These are phyloP conservation scores for Myotis vivesi DNA, from an alignment of 2,797 vertebrate species.

Conservation along the genomic window DNA sequence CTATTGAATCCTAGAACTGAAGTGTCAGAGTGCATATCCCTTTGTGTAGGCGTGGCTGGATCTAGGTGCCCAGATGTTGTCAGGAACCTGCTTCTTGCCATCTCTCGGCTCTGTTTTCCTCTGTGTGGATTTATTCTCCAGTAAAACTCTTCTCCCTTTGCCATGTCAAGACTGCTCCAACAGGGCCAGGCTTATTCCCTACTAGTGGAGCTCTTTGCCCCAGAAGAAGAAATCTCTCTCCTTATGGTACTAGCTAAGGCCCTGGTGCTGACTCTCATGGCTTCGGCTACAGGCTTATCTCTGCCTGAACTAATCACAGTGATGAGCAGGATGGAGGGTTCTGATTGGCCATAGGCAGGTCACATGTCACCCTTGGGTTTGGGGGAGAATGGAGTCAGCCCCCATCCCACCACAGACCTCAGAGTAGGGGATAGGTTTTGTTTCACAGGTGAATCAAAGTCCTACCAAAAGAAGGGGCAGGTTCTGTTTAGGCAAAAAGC, in stretches of 20 bases:
- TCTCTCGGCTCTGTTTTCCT: not conserved
- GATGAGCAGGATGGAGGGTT: not conserved
- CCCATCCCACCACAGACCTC: not conserved
- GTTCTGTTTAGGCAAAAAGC: not conserved
- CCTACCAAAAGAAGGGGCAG: not conserved
- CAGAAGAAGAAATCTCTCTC: not conserved
- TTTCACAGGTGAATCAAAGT: not conserved
- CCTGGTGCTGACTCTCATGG: not conserved
- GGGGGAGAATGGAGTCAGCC: not conserved
- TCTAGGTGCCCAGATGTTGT: not conserved
- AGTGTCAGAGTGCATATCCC: not conserved
- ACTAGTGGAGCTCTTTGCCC: not conserved
- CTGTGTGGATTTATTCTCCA: constrained; percentile 36
- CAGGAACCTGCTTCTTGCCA: not conserved
- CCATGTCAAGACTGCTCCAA: not conserved
- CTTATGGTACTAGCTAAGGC: not conserved
- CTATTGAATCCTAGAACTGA: not conserved
- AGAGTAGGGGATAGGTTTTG: not conserved
- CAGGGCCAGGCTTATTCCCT: not conserved
- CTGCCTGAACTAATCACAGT: not conserved
- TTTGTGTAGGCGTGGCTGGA: not conserved
- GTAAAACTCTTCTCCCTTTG: not conserved
- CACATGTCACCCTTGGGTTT: not conserved
- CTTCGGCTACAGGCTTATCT: not conserved
- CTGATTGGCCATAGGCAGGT: not conserved